These are phyloP conservation scores for Poeciliopsis retropinna DNA, from an alignment of 2,113 vertebrate species.

Conservation along the genomic window DNA sequence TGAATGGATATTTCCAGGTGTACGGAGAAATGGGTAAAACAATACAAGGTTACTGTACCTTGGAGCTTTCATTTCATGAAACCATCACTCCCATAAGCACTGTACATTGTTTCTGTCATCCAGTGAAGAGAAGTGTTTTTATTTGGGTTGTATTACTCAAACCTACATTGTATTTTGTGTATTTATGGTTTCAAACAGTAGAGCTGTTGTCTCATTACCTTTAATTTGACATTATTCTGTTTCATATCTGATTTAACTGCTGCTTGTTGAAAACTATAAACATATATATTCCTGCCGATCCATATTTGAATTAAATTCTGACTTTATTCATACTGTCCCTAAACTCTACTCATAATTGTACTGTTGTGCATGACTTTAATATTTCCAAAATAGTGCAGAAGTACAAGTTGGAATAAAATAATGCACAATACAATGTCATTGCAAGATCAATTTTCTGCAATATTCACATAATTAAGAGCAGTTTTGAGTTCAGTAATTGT, in stretches of 20 bases:
- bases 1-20: slow-evolving; percentile 85
- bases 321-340: background rate
- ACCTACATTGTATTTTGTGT: background rate
- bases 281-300: background rate
- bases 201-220: background rate
- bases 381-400: too few relatives aligned
- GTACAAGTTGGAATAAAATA: too few relatives aligned
- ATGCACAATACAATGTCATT: too few relatives aligned
- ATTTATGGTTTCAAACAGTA: background rate
- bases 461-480: too few relatives aligned
- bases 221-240: background rate
- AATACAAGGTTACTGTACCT: slow-evolving; percentile 76
- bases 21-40: slow-evolving; percentile 84
- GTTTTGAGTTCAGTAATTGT: too few relatives aligned
- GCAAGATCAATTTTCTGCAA: too few relatives aligned
- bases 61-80: slow-evolving; percentile 70
- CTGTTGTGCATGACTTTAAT: too few relatives aligned
- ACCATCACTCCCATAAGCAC: slow-evolving; percentile 65
- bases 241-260: background rate
- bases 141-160: slow-evolving; percentile 3
- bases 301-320: background rate
- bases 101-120: slow-evolving; percentile 44
- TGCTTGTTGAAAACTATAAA: background rate
- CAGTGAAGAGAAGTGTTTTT: slow-evolving; percentile 7
- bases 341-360: too few relatives aligned